Base-by-base conservation (phyloP, 2,888 invertebrate species). In the Argynnis bischoffii region DNA sequence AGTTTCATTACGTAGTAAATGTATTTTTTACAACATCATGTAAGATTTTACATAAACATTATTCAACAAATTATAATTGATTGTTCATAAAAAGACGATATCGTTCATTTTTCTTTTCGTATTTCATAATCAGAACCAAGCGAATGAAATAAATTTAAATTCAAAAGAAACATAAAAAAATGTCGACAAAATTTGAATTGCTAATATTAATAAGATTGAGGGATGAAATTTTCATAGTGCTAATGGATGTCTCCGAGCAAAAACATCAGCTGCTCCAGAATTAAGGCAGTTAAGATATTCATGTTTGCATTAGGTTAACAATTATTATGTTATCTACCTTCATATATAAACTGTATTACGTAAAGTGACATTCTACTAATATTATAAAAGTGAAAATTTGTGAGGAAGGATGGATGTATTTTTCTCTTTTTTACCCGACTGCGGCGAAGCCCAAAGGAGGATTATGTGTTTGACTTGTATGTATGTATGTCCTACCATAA, bases 151-250 rank as follows among this genome's bases (percentile, higher is more conserved):
- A 54, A 64, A 64, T 68, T 59, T 55, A 68, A 68, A 70, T 66
- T 69, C 41, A 54, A 64, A 67, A 71, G 66, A 66, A 69, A 66
- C 64, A 64, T 66, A 63, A 64, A 65, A 26, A 69, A 55, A 66
- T 69, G 31, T 41, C 56, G 41, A 18, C 61, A 64, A 50, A 41
- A 63, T 71, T 71, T 71, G 66, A 66, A 71, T 69, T 71, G 71
- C 69, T 69, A 71, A 71, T 71, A 61, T 63, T 56, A 69, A 66
- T 69, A 53, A 55, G 61, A 71, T 67, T 64, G 64, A 66, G 61
- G 54, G 18, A 64, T 56, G 69, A 67, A 67, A 69, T 66, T 69
- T 64, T 56, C 66, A 64, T 64, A 66, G 60, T 63, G 46, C 51
- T 60, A 69, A 71, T 71, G 69, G 71, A 64, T 61, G 63, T 61